Evolutionary conservation across 2,888 invertebrate species (phyloP).

Genomic region (Hemithea aestivaria): DNA sequence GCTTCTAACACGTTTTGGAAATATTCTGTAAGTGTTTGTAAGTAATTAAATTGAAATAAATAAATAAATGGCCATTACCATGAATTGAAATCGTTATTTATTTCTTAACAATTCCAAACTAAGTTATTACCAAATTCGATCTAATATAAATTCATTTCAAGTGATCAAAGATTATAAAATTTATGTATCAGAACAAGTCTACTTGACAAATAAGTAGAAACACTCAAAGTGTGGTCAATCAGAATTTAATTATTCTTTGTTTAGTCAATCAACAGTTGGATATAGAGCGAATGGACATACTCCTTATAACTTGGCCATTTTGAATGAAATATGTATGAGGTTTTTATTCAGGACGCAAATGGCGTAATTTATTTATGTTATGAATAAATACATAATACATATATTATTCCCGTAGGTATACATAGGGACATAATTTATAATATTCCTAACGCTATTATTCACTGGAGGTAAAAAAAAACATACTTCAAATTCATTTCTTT

Average conservation of each 20-base stretch:
- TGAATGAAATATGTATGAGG: slow-evolving; percentile 20
- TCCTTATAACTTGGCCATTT: slow-evolving; percentile 16
- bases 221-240: slow-evolving; percentile 16
- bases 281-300: slow-evolving; percentile 21
- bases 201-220: slow-evolving; percentile 25
- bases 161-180: slow-evolving; percentile 4
- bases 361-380: slow-evolving; percentile 9
- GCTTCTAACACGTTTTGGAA: too few relatives aligned
- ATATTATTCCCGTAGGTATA: too few relatives aligned
- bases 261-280: slow-evolving; percentile 23
- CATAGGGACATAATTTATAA: too few relatives aligned
- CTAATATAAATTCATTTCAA: neutral
- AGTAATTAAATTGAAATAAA: too few relatives aligned
- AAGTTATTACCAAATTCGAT: too few relatives aligned
- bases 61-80: too few relatives aligned
- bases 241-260: slow-evolving; percentile 24
- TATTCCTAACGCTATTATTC: too few relatives aligned
- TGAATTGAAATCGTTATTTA: too few relatives aligned
- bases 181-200: slow-evolving; percentile 12
- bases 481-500: too few relatives aligned
- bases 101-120: too few relatives aligned
- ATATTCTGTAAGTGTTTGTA: too few relatives aligned
- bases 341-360: slow-evolving; percentile 20
- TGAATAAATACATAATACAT: slow-evolving; percentile 4
- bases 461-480: too few relatives aligned